Percentiles rank a stretch among this genome's conserved stretches.
Conservation (phyloP, 2,797 vertebrate genomes). For the Scolopax rusticola region DNA sequence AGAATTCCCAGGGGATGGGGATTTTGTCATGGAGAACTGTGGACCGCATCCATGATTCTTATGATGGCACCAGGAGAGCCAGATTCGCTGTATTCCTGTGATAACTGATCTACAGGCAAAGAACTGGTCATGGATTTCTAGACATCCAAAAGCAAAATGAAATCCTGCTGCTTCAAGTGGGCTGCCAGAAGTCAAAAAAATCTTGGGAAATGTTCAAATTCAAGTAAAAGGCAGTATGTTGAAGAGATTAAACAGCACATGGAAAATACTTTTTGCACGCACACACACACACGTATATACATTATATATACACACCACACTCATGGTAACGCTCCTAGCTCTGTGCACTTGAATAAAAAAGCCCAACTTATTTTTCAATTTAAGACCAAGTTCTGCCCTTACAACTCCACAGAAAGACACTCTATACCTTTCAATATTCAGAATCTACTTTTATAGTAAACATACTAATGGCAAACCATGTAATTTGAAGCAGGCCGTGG, state of each 20-base stretch:
- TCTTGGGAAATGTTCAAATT: background rate
- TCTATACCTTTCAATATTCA: background rate
- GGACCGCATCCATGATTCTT: background rate
- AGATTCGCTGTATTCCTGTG: background rate
- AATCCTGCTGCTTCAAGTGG: background rate
- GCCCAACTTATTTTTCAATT: background rate
- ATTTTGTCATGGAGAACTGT: accelerated
- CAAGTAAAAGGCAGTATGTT: background rate
- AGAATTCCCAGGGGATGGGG: background rate
- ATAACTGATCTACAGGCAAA: background rate
- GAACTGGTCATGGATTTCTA: background rate
- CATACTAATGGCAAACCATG: background rate
- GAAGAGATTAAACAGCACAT: background rate
- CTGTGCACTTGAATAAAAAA: background rate
- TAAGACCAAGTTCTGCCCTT: background rate
- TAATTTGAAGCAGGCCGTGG: background rate
- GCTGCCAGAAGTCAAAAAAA: background rate
- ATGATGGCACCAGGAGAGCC: background rate
- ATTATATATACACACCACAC: background rate
- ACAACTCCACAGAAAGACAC: background rate
- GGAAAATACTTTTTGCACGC: background rate
- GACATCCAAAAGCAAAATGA: background rate
- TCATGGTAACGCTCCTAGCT: background rate
- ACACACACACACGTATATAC: background rate
- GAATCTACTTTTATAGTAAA: background rate